Percentiles rank a stretch among this genome's conserved stretches.
Conservation (phyloP, 2,888 invertebrate genomes). For the Scaptomyza tumidula region DNA sequence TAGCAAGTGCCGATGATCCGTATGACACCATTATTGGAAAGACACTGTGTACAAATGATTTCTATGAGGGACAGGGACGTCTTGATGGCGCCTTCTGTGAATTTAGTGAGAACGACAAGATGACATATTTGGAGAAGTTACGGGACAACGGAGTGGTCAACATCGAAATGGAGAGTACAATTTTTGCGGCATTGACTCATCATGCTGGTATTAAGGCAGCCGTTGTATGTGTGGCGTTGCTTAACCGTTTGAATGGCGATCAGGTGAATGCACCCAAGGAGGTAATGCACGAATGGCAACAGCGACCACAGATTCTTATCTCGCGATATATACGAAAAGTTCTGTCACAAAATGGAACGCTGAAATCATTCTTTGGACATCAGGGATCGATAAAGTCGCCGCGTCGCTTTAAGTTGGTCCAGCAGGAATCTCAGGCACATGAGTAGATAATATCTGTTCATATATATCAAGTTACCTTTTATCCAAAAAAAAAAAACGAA, state of each 20-base stretch:
- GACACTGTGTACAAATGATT: constrained; percentile 98
- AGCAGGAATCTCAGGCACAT: constrained; percentile 95
- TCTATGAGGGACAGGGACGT: constrained; percentile 99
- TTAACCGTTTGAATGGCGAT: constrained; percentile 97
- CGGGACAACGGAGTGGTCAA: constrained; percentile 93
- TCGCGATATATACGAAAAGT: constrained; percentile 92
- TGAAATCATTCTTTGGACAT: constrained; percentile 88
- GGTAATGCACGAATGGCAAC: constrained; percentile 95
- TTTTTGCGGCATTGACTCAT: constrained; percentile 96
- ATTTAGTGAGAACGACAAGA: constrained; percentile 94
- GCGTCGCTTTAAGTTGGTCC: constrained; percentile 93
- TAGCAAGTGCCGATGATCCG: constrained; percentile 90
- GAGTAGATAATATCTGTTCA: constrained; percentile 86
- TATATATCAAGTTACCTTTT: constrained; percentile 44
- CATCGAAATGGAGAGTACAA: constrained; percentile 98
- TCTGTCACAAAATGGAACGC: constrained; percentile 91
- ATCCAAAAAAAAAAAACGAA: neutral
- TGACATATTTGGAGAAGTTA: constrained; percentile 92
- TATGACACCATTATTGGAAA: constrained; percentile 95
- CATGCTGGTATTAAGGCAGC: constrained; percentile 96
- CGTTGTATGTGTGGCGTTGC: constrained; percentile 96
- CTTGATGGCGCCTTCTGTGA: constrained; percentile 99
- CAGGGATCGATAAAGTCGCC: constrained; percentile 95
- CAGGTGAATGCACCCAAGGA: constrained; percentile 96
- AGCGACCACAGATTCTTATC: constrained; percentile 93